Evolutionary conservation across 2,888 invertebrate species (phyloP), one percentile per base, ranked within the genome.

Genomic region (Malachius bipustulatus): DNA sequence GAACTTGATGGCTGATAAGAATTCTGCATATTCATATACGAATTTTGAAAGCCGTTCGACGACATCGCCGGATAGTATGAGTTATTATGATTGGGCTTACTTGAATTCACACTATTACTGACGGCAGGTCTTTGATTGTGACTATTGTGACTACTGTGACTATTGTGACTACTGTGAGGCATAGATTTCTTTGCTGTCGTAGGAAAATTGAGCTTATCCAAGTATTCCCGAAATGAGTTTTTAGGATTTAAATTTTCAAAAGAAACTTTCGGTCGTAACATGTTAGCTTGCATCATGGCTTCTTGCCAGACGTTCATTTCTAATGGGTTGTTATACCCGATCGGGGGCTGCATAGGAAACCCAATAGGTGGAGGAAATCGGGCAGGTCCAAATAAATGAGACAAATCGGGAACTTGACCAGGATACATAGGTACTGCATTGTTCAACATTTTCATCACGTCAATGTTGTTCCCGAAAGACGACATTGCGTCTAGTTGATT

Each of bases 221-320:
- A 33, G 32, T 51, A 46, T 29, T 46, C 47, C 33, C 44, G 45
- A 32, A 48, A 45, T 13, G 41, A 26, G 30, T 39, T 43, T 37
- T 48, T 52, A 32, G 41, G 39, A 35, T 48, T 50, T 14, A 50
- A 43, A 32, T 46, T 45, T 28, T 59, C 58, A 30, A 52, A 50
- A 10, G 50, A 49, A 34, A 46, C 49, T 40, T 58, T 59, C 34
- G 51, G 52, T 32, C 56, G 46, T 15, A 58, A 38, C 39, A 57
- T 42, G 38, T 51, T 56, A 6, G 57, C 54, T 44, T 60, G 60
- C 38, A 70, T 63, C 63, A 77, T 67, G 2, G 73, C 72, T 54
- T 81, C 78, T 49, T 80, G 79, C 77, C 80, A 79, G 66, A 79
- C 69, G 1, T 74, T 73, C 46, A 73, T 60, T 46, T 74, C 73